Conservation (phyloP, 2,113 vertebrate species). For the Cheilinus undulatus region DNA sequence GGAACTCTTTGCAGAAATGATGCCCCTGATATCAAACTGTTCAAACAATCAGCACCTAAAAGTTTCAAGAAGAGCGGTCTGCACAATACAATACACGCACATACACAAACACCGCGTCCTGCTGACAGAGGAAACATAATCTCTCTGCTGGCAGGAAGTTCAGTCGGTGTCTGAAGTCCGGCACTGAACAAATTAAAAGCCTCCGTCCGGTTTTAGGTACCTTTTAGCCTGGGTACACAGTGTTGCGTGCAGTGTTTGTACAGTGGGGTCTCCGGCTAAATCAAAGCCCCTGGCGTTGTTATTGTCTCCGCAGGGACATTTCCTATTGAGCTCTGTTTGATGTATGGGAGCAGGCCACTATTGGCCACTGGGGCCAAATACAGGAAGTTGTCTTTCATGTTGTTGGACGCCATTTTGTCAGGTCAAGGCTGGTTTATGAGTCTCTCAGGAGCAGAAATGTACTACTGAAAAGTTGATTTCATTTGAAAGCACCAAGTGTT, state of each 20-base stretch:
- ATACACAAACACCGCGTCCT: slow-evolving; percentile 32
- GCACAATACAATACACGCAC: slow-evolving; percentile 26
- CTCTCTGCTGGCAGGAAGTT: slow-evolving; percentile 76
- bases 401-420: slow-evolving; percentile 72
- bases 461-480: neutral
- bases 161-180: slow-evolving; percentile 65
- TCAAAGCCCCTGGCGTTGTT: slow-evolving; percentile 79
- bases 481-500: neutral
- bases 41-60: neutral
- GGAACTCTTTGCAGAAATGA: neutral
- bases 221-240: slow-evolving; percentile 60
- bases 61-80: neutral
- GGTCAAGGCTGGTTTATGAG: slow-evolving; percentile 77
- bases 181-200: slow-evolving; percentile 70
- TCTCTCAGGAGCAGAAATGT: slow-evolving; percentile 63
- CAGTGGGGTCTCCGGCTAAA: slow-evolving; percentile 61
- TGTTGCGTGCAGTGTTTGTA: slow-evolving; percentile 76
- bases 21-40: too few species aligned
- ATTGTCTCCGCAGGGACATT: slow-evolving; percentile 78
- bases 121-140: slow-evolving; percentile 78
- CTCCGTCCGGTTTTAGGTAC: slow-evolving; percentile 52
- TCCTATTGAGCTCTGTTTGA: slow-evolving; percentile 81
- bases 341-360: slow-evolving; percentile 61
- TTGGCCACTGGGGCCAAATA: slow-evolving; percentile 76
- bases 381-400: slow-evolving; percentile 79